These are phyloP conservation scores for Andrena hattorfiana DNA, from an alignment of 2,888 invertebrate genomes.

Conservation along the genomic window DNA sequence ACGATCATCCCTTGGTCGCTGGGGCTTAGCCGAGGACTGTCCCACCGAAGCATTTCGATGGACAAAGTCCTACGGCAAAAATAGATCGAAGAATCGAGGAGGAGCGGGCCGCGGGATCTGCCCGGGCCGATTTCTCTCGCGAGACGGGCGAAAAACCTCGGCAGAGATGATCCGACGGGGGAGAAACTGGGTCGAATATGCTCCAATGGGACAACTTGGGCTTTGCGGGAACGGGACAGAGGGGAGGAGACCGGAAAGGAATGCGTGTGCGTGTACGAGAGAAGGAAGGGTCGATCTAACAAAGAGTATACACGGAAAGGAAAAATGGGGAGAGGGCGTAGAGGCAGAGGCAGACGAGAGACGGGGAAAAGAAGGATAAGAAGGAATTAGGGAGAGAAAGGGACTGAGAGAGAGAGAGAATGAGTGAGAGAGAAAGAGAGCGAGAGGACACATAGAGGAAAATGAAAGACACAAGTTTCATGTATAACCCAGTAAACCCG, in stretches of 20 bases:
- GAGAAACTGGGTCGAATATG: slow-evolving; percentile 77
- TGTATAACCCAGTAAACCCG: slow-evolving; percentile 75
- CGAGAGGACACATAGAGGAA: neutral
- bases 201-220: slow-evolving; percentile 77
- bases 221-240: slow-evolving; percentile 42
- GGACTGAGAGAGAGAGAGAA: neutral
- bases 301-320: slow-evolving; percentile 32
- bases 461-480: slow-evolving; percentile 67
- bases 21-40: slow-evolving; percentile 68
- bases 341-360: slow-evolving; percentile 2
- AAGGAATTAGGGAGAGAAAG: neutral
- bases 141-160: slow-evolving; percentile 48
- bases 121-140: slow-evolving; percentile 30
- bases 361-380: neutral
- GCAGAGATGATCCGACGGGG: slow-evolving; percentile 64
- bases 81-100: slow-evolving; percentile 37
- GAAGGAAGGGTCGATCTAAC: slow-evolving; percentile 52
- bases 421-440: neutral
- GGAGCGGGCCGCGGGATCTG: slow-evolving; percentile 18
- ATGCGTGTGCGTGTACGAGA: slow-evolving; percentile 61
- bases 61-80: slow-evolving; percentile 66
- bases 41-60: slow-evolving; percentile 81
- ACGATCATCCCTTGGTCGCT: slow-evolving; percentile 39
- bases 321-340: slow-evolving; percentile 4
- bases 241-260: slow-evolving; percentile 50